Base-by-base conservation (phyloP, 2,113 vertebrate species). In the Collichthys lucidus region DNA sequence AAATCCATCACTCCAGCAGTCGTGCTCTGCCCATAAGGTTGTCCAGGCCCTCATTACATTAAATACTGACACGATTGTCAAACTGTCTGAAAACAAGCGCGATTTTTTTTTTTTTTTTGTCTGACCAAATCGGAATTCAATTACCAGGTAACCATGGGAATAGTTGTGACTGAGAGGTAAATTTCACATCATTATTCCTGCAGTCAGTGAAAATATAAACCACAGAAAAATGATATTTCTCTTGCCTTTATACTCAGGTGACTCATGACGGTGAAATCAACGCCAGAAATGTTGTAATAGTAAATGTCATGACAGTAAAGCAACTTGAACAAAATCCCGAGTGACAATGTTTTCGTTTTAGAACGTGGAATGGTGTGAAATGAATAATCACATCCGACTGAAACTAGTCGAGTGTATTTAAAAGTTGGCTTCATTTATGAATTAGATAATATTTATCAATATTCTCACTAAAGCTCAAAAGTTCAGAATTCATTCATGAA, bases 31-130 rank as follows among this genome's bases (percentile, higher is more conserved):
- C 12, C 16, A 55, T 57, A 4, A 57, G 22, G 56, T 24, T 47
- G 19, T 22, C 31, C 46, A 29, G 35, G 8, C 57, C 42, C 56
- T 60, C 46, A 71, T 84, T 74, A 80, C 8, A 0, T 10, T 57
- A 80, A 79, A 70, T 20, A 59, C 26, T 29, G 26, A 65, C 77
- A 75, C 14, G 42, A 35, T 4, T 80, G 70, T 70, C 66, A 72
- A 71, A 76, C 66, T 72, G 79, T 69, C 63, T 22, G 14, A 71
- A 60, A 73, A 57, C 1, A 24, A 40, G 26, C 46, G 7, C 4
- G 10, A 46, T 31, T 31, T 2, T 31, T 31, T 22, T 46, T 35
- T 24, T 2, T 31, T 31, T 3, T 31, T 31, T 22, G 35, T 35
- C 42, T 40, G 59, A 40, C 31, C 14, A 64, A 74, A 44, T 31